These are phyloP conservation scores for Balanococcus diminutus DNA, from an alignment of 2,888 invertebrate species.

Conservation along the genomic window DNA sequence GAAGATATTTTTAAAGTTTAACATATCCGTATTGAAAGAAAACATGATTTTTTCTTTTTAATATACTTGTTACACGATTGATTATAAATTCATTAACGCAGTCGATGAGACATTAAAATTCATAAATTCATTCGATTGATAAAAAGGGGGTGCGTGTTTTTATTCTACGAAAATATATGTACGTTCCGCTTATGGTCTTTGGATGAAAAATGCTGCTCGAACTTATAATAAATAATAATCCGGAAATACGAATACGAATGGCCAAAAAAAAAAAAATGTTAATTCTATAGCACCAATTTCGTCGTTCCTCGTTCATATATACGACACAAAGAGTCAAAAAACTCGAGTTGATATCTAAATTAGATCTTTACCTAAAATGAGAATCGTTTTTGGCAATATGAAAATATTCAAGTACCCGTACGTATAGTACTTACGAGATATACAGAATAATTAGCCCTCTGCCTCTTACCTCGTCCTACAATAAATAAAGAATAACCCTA, in stretches of 20 bases:
- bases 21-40: conserved; percentile 49
- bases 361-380: not conserved
- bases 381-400: not conserved
- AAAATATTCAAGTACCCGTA: not conserved
- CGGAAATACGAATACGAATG: not conserved
- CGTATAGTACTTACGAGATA: not conserved
- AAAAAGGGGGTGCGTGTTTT: conserved; percentile 36
- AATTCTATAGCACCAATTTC: not conserved
- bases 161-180: conserved; percentile 34
- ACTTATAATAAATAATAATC: not conserved
- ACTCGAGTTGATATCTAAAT: not conserved
- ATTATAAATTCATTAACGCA: conserved; percentile 48
- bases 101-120: conserved; percentile 48
- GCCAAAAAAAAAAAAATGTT: not conserved
- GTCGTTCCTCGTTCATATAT: too few relatives aligned
- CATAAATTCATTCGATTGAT: conserved; percentile 49
- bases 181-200: not conserved
- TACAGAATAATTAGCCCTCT: not conserved
- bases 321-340: not conserved
- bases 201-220: not conserved
- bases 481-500: too few relatives aligned
- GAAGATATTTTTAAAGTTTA: conserved; percentile 38
- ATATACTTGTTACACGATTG: conserved; percentile 42
- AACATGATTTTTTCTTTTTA: conserved; percentile 31
- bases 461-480: not conserved